A percentile compares a stretch with the other conserved stretches of the same genome.
Evolutionary conservation across 2,888 invertebrate genomes (phyloP).

Genomic region (Pecten maximus): DNA sequence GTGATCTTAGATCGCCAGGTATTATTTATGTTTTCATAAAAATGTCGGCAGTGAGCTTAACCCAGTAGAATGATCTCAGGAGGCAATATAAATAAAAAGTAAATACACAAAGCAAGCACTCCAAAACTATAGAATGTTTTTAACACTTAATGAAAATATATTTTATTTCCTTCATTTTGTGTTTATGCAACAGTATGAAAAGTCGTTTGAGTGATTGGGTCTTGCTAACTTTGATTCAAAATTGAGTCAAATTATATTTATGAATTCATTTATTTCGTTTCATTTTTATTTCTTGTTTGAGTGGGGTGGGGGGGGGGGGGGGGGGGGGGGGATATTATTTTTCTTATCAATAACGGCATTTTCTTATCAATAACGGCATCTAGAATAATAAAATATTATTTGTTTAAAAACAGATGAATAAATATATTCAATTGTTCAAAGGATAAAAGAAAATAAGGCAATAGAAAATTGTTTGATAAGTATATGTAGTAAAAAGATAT

Average conservation of each 20-base stretch:
- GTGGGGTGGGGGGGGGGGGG: too few relatives aligned
- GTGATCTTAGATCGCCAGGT: conserved; percentile 39
- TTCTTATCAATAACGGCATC: too few relatives aligned
- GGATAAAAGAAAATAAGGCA: too few relatives aligned
- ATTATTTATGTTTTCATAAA: conserved; percentile 49
- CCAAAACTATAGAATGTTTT: background rate
- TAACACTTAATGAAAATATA: background rate
- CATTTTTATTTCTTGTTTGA: too few relatives aligned
- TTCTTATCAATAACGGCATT: too few relatives aligned
- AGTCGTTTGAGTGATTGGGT: background rate
- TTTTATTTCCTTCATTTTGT: background rate
- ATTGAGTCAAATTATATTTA: background rate
- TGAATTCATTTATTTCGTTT: too few relatives aligned
- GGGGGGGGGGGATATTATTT: too few relatives aligned
- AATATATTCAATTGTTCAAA: too few relatives aligned
- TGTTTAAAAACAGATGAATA: too few relatives aligned
- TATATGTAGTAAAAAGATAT: too few relatives aligned
- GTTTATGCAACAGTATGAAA: background rate
- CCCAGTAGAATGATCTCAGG: background rate
- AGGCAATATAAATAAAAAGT: background rate
- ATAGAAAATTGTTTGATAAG: too few relatives aligned
- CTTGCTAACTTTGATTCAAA: background rate
- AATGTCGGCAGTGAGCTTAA: conserved; percentile 50
- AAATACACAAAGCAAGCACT: background rate
- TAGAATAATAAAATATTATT: too few relatives aligned